A percentile compares a stretch with the other conserved stretches of the same genome.
These are phyloP conservation scores for Scaptomyza pallida DNA, from an alignment of 1,140 invertebrate genomes.

Conservation along the genomic window DNA sequence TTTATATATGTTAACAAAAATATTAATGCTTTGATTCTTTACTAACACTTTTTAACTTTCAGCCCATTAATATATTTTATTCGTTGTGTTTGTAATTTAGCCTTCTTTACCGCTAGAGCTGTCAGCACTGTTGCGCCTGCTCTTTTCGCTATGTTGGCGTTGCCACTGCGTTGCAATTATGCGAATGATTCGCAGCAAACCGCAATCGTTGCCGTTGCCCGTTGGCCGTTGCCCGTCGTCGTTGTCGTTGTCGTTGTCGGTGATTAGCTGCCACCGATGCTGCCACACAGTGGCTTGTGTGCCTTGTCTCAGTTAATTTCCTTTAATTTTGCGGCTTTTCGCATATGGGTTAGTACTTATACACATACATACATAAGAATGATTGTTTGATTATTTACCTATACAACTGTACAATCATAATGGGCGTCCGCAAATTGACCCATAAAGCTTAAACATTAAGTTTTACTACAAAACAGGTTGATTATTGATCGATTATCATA, in stretches of 20 bases:
- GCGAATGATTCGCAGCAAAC: slow-evolving; percentile 39
- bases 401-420: slow-evolving; percentile 37
- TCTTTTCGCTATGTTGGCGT: slow-evolving; percentile 45
- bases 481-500: slow-evolving; percentile 3
- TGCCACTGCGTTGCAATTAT: slow-evolving; percentile 63
- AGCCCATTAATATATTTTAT: too few relatives aligned
- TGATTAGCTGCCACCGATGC: slow-evolving; percentile 47
- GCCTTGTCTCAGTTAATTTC: slow-evolving; percentile 54
- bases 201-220: slow-evolving; percentile 37
- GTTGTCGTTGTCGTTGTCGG: slow-evolving; percentile 12
- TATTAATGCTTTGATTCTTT: too few relatives aligned
- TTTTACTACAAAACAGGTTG: slow-evolving; percentile 22
- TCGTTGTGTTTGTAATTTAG: not conserved
- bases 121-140: slow-evolving; percentile 30
- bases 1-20: too few relatives aligned
- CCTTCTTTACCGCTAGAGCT: not conserved
- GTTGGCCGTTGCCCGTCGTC: not conserved
- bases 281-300: slow-evolving; percentile 8
- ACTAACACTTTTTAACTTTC: too few relatives aligned
- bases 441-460: slow-evolving; percentile 39
- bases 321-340: slow-evolving; percentile 60
- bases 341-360: slow-evolving; percentile 43
- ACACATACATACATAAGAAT: slow-evolving; percentile 9
- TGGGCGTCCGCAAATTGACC: slow-evolving; percentile 71
- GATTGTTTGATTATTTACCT: slow-evolving; percentile 15